Evolutionary conservation across 2,113 vertebrate genomes (phyloP), one percentile per base, ranked within the genome.

Genomic region (Seriola rivoliana): DNA sequence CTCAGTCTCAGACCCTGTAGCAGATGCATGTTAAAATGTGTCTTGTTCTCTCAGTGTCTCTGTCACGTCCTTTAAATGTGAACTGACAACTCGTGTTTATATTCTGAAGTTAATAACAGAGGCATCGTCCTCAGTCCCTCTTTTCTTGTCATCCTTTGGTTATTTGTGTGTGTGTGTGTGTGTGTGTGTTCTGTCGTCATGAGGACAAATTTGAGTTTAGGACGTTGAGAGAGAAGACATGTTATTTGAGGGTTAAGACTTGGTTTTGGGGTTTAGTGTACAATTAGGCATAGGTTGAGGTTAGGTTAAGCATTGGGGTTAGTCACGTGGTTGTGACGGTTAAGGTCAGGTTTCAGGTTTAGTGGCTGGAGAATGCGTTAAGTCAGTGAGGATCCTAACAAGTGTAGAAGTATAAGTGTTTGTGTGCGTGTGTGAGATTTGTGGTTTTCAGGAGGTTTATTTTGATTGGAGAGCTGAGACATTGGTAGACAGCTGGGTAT

Each of bases 381-480:
- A 44, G 65, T 63, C 50, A 14, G 14, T 38, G n/a, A 44, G 46
- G 25, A 65, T 58, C 55, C 19, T 55, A 5, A 5, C n/a, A 48
- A 73, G 67, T 57, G 36, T 34, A 23, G 50, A 63, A 55, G 66
- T 6, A 67, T n/a, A 66, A 38, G 66, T 76, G 72, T 75, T 69
- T n/a, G 70, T 52, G 66, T 76, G 75, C 73, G 76, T 50, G 58
- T 32, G 62, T 50, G 66, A 4, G 68, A 64, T 78, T 60, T 87
- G 67, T 68, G 81, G 58, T 86, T 85, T 79, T 29, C 63, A n/a
- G 14, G 17, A 75, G 64, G 78, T 84, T 84, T 91, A 75, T 86
- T 87, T 87, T 80, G 59, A 73, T 71, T 86, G 66, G 25, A 78
- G 80, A 71, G 60, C 79, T 54, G 48, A 78, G 32, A 72, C 72